Base-by-base conservation (phyloP, 2,888 invertebrate species). In the Leptopterna dolabrata region DNA sequence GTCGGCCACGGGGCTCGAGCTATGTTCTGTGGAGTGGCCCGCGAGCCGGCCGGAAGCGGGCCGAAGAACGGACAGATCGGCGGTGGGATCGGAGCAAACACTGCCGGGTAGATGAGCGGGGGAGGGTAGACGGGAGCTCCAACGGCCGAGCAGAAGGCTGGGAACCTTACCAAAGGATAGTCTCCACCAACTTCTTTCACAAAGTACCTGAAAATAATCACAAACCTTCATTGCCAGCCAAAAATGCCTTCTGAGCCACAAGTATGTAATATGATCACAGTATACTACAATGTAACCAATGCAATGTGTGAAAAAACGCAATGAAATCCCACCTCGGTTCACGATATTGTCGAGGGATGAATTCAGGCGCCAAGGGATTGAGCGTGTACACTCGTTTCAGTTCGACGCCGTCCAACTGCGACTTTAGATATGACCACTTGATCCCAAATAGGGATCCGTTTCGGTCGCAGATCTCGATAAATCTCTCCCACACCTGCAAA, bases 281-380 rank as follows among this genome's bases (percentile, higher is more conserved):
- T n/a, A n/a, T n/a, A n/a, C n/a, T n/a, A 36, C 2, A 36, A 36
- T 36, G 36, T 36, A 2, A 36, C 7, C 36, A 36, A 36, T 7
- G 2, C 36, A 36, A 4, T 7, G n/a, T n/a, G n/a, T n/a, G n/a
- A n/a, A n/a, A 36, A 7, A 4, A 36, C 4, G 36, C 47, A 9
- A 47, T 14, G 24, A 11, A 78, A 47, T 29, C n/a, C 24, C 30
- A 88, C 70, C 87, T 71, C 24, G 89, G 91, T 47, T 92, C 89
- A 92, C 91, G 91, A 87, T 92, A 92, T 86, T 93, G 93, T 47
- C 95, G 92, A 0, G 96, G 96, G 55, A 96, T 93, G 91, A 96
- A 96, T 91, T 96, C 96, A 0, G 95, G 95, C 0, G 97, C 97
- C 81, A 96, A 91, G 0, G 97, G 97, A 92, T 97, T 97, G n/a